Evolutionary conservation across 2,797 vertebrate species (phyloP).

Genomic region (Podarcis siculus): DNA sequence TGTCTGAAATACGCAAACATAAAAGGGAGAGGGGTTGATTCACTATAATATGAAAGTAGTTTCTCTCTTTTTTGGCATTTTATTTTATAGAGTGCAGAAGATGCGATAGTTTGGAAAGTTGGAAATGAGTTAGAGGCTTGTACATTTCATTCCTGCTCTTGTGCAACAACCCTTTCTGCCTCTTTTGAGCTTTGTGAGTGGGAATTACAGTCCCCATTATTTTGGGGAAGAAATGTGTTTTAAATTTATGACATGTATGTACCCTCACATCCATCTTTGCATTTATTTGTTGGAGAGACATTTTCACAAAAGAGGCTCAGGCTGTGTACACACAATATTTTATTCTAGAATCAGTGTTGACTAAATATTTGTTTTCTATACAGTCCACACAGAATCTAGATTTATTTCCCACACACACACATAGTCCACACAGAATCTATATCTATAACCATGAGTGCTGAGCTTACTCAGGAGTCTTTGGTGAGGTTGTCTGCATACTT

Average conservation of each 20-base stretch:
- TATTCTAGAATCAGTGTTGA: too few relatives aligned
- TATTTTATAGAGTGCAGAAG: not conserved
- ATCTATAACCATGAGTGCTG: not conserved
- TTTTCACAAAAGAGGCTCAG: too few relatives aligned
- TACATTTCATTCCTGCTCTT: not conserved
- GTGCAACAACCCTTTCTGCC: not conserved
- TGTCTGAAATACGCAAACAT: slow-evolving; percentile 43
- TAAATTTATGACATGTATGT: too few relatives aligned
- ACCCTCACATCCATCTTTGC: too few relatives aligned
- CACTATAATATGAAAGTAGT: slow-evolving; percentile 24
- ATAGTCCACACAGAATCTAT: too few relatives aligned
- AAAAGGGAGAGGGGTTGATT: slow-evolving; percentile 19
- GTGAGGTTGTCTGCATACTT: too few relatives aligned
- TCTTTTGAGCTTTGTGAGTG: not conserved
- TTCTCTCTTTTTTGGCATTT: slow-evolving; percentile 32
- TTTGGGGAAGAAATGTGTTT: too few relatives aligned
- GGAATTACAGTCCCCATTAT: not conserved
- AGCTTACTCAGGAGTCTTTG: not conserved
- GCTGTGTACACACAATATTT: too few relatives aligned
- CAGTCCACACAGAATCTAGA: too few relatives aligned
- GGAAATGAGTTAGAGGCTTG: not conserved
- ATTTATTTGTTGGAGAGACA: too few relatives aligned
- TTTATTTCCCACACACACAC: not conserved
- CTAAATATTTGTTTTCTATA: too few relatives aligned
- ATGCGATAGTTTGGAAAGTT: not conserved